These are phyloP conservation scores for Limnephilus auricula DNA, from an alignment of 2,888 invertebrate species.

Conservation along the genomic window DNA sequence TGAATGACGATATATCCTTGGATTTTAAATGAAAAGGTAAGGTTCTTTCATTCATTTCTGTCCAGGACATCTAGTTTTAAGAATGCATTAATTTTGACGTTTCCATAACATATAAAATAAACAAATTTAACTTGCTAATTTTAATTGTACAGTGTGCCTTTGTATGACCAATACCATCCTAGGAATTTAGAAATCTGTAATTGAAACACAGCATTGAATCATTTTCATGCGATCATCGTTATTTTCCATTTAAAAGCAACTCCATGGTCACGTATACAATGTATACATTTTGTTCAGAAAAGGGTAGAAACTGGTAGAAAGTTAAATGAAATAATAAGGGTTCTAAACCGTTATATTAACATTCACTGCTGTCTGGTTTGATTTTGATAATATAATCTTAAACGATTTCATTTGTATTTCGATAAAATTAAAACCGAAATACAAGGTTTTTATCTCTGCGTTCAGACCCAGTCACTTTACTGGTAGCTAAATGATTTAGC, in stretches of 20 bases:
- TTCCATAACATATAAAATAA: neutral
- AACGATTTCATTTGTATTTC: neutral
- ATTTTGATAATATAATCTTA: no score
- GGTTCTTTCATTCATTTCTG: conserved; percentile 3
- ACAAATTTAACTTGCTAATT: neutral
- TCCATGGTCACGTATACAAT: neutral
- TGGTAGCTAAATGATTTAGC: no score
- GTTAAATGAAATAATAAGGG: neutral
- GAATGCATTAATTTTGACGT: conserved; percentile 10
- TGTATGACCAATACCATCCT: neutral
- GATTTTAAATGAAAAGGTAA: conserved; percentile 26
- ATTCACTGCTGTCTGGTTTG: neutral
- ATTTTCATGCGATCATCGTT: neutral
- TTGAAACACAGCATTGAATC: neutral
- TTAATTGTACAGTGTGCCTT: neutral
- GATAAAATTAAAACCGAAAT: no score
- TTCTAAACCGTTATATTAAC: neutral
- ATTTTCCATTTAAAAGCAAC: neutral
- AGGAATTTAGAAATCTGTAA: neutral
- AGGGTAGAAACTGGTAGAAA: neutral
- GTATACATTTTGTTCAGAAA: neutral
- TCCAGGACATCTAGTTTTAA: neutral
- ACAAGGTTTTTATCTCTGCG: no score
- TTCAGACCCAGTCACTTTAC: no score
- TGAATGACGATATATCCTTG: neutral